phyloP scores from a whole-genome alignment of 2,797 vertebrate genomes.

The Chelon labrosus region DNA sequence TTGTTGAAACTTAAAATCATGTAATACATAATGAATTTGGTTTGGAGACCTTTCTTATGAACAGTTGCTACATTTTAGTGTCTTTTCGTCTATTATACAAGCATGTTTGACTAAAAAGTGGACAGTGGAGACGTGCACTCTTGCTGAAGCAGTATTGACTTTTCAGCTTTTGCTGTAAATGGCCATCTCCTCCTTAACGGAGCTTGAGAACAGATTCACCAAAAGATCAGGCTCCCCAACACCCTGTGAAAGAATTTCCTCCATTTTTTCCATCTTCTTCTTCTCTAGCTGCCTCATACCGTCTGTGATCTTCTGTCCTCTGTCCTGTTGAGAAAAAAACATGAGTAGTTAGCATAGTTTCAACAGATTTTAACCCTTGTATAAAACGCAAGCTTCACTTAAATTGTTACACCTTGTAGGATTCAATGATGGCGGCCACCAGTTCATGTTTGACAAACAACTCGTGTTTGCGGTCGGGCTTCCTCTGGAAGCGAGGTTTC shows the following conservation, averaged over 20 bases:
- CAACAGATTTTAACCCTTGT: background rate
- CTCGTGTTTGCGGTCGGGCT: conserved; percentile 92
- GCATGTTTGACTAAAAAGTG: conserved; percentile 9
- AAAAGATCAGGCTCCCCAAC: conserved; percentile 76
- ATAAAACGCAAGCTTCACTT: background rate
- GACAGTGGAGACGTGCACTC: background rate
- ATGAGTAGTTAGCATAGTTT: background rate
- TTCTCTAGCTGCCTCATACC: conserved; percentile 88
- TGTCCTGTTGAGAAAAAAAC: conserved; percentile 77
- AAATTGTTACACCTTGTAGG: conserved; percentile 64
- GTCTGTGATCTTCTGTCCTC: conserved; percentile 84
- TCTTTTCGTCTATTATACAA: background rate
- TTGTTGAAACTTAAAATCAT: conserved; percentile 10
- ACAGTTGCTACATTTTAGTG: background rate
- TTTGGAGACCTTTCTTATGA: background rate
- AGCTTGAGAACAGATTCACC: conserved; percentile 87
- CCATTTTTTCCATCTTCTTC: conserved; percentile 86
- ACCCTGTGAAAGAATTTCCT: conserved; percentile 83
- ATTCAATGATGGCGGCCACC: conserved; percentile 81
- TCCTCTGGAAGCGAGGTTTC: conserved; percentile 90
- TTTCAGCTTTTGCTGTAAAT: conserved; percentile 82
- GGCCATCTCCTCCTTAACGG: conserved; percentile 87
- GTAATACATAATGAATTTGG: background rate
- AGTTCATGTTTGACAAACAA: conserved; percentile 91
- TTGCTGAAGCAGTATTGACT: background rate